Evolutionary conservation across 1,140 invertebrate genomes (phyloP), one percentile per base, ranked within the genome.

Genomic region (Nebria ingens): DNA sequence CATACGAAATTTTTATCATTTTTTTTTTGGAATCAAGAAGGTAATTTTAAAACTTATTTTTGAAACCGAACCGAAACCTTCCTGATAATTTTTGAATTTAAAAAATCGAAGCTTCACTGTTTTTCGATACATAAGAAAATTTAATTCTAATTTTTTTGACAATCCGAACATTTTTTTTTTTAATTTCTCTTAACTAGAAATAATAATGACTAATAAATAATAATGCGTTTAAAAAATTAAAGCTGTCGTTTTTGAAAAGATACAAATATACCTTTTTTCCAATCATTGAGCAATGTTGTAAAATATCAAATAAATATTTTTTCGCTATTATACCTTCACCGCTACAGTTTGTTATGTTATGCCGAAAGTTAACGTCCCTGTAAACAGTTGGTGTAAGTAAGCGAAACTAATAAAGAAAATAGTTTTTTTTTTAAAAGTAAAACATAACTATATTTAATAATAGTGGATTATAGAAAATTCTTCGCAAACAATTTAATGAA

Each of bases 21-120:
- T 45, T 45, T 45, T 45, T 45, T 45, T 45, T 45, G 40, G 25
- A 34, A 45, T n/a, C n/a, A n/a, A n/a, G n/a, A n/a, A n/a, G n/a
- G n/a, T n/a, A n/a, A n/a, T n/a, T n/a, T n/a, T n/a, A n/a, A n/a
- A n/a, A n/a, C n/a, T n/a, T n/a, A n/a, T n/a, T 45, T 45, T 6
- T 6, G 15, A 45, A 17, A 45, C 6, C n/a, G n/a, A n/a, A n/a
- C n/a, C n/a, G n/a, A n/a, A n/a, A 6, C 40, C 40, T 17, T 29
- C 13, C 25, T 29, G 13, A 29, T 29, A 29, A 29, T 29, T 17
- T 45, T 17, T 4, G 15, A 45, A 45, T 11, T 45, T 45, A 3
- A 9, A 45, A 45, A 45, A 45, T 45, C 40, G 40, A 45, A 45
- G 40, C 17, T 11, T 12, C 15, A 45, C 40, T 45, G 40, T 17